Conservation (phyloP, 2,888 invertebrate species). For the Agrotis exclamationis region DNA sequence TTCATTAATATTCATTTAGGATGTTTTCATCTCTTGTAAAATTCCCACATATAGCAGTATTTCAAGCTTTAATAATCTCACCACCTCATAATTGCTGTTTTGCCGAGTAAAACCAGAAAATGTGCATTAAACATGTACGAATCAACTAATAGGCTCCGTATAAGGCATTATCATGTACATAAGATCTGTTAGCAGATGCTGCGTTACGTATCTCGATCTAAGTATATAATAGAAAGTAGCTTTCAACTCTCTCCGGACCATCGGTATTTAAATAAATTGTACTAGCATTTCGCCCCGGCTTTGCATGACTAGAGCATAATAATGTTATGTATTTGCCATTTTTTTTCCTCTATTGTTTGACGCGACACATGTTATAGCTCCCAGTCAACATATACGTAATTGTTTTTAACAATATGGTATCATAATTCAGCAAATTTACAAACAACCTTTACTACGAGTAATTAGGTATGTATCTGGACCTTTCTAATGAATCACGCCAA, state of each 20-base stretch:
- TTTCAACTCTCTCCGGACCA: slow-evolving; percentile 53
- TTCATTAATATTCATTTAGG: neutral
- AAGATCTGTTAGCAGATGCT: slow-evolving; percentile 49
- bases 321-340: too few relatives aligned
- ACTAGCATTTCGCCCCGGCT: neutral
- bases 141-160: slow-evolving; percentile 39
- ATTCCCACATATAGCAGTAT: neutral
- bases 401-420: too few relatives aligned
- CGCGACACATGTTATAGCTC: too few relatives aligned
- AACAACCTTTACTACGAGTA: too few relatives aligned
- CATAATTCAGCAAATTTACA: too few relatives aligned
- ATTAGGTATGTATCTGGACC: too few relatives aligned
- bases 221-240: slow-evolving; percentile 59
- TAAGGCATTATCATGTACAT: slow-evolving; percentile 38
- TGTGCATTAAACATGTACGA: slow-evolving; percentile 33
- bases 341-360: too few relatives aligned
- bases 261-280: slow-evolving; percentile 55
- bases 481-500: too few relatives aligned
- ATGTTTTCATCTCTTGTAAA: neutral
- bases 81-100: neutral
- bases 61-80: neutral
- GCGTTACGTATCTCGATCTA: slow-evolving; percentile 55
- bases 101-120: slow-evolving; percentile 27
- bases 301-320: too few relatives aligned
- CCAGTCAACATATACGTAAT: too few relatives aligned